These are phyloP conservation scores for Trichogramma evanescens DNA, from an alignment of 2,888 invertebrate species.

Conservation along the genomic window DNA sequence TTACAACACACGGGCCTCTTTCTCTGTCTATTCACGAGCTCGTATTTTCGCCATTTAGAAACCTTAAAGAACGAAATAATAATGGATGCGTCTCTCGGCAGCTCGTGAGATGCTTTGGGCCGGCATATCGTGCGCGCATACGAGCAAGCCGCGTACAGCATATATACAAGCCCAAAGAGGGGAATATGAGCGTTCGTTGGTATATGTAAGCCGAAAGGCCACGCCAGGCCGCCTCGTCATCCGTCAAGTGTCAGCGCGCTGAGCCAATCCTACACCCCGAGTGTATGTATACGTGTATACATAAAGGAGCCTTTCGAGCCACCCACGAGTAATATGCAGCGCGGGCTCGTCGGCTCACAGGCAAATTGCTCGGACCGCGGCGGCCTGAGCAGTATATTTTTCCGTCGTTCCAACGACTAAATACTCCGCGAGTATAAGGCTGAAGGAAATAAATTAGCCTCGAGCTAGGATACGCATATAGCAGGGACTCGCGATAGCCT, in stretches of 20 bases:
- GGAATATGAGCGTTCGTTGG: slow-evolving; percentile 4
- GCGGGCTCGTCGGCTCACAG: no score
- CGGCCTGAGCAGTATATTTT: no score
- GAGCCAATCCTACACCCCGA: slow-evolving; percentile 42
- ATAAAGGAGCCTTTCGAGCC: slow-evolving; percentile 29
- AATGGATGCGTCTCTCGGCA: slow-evolving; percentile 31
- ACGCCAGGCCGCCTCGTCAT: slow-evolving; percentile 47
- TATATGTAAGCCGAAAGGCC: slow-evolving; percentile 35
- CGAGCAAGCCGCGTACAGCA: no score
- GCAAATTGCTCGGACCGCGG: no score
- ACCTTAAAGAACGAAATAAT: slow-evolving; percentile 16
- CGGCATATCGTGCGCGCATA: no score
- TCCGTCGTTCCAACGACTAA: no score
- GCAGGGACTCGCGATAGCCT: no score
- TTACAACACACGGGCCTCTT: slow-evolving; percentile 25
- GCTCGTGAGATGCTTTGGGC: no score
- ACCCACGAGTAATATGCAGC: slow-evolving; percentile 31
- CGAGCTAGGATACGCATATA: no score
- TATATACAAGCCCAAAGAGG: no score
- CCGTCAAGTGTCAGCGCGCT: slow-evolving; percentile 46
- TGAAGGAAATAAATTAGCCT: no score
- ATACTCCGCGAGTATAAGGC: no score
- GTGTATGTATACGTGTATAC: slow-evolving; percentile 19
- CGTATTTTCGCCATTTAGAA: slow-evolving; percentile 21
- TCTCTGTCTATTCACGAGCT: slow-evolving; percentile 1